Base-by-base conservation (phyloP, 2,888 invertebrate species). In the Scaptomyza cyrtandrae region DNA sequence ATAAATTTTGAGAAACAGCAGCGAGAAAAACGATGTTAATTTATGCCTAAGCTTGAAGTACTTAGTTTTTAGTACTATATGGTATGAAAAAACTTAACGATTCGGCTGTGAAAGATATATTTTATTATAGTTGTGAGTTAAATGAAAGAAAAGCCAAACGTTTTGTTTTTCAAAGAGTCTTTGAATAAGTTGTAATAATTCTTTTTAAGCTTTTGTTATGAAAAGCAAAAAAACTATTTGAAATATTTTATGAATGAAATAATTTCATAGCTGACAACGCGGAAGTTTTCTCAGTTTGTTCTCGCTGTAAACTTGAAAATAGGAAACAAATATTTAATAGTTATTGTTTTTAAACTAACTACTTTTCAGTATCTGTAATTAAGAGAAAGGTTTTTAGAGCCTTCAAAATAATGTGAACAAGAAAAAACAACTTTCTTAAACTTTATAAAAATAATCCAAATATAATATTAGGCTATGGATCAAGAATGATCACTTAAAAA, bases 1-100 rank as follows among this genome's bases (percentile, higher is more conserved):
- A 44, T 44, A 64, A 37, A 48, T 64, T 76, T 6, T 11, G 16
- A n/a, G 19, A 13, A 16, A 41, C 41, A 48, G 39, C 56, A 44
- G 52, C 56, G 33, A 13, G 14, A 35, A 33, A 11, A 24, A 43
- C 16, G 31, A 24, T 43, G 70, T 24, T 14, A 35, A 48, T n/a
- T 31, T 14, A 33, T 16, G 68, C 6, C 19, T n/a, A 35, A 9
- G 6, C 11, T 27, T 13, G 1, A 11, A 7, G 6, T 6, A 45
- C 45, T 53, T 45, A 27, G 49, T 35, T 35, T 13, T 37, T 37
- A 37, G n/a, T 33, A 33, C 3, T 6, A 6, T 5, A 6, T 24
- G 24, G 24, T 24, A 24, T 24, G 24, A 24, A 39, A 39, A 9
- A 14, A 39, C 14, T n/a, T 37, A 6, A 37, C 11, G 7, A 37